Evolutionary conservation across 2,888 invertebrate species (phyloP).

Genomic region (Tetragonisca angustula): DNA sequence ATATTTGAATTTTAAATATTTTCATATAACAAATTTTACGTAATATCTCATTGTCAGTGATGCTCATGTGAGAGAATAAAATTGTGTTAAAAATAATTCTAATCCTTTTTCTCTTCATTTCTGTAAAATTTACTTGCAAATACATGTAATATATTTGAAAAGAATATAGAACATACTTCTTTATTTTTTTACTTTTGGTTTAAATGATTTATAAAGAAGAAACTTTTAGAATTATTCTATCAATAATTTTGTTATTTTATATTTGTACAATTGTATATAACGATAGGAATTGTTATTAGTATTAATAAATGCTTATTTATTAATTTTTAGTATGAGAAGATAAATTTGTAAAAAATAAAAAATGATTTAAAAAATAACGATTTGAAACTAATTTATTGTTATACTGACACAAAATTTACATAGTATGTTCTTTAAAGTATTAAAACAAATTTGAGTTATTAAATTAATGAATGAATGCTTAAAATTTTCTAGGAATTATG

Average conservation of each 20-base stretch:
- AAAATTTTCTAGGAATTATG: background rate
- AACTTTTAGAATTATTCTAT: background rate
- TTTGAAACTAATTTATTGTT: background rate
- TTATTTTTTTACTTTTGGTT: background rate
- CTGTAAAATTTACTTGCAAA: background rate
- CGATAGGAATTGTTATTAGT: background rate
- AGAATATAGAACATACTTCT: background rate
- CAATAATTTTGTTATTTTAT: background rate
- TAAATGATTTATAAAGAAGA: background rate
- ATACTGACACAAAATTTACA: background rate
- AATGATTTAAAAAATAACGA: background rate
- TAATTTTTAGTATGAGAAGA: background rate
- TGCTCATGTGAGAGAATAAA: constrained; percentile 16
- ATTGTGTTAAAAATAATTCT: constrained; percentile 1
- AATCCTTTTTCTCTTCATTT: constrained; percentile 8
- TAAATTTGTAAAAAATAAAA: background rate
- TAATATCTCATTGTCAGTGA: background rate
- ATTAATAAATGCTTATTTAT: background rate
- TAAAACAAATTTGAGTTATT: background rate
- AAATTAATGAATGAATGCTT: background rate
- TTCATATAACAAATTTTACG: constrained; percentile 7
- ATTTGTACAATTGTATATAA: background rate
- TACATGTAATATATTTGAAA: background rate
- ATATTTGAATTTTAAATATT: constrained; percentile 16
- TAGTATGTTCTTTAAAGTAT: background rate